phyloP scores from a whole-genome alignment of 2,113 vertebrate species.

The Dipodomys merriami region DNA sequence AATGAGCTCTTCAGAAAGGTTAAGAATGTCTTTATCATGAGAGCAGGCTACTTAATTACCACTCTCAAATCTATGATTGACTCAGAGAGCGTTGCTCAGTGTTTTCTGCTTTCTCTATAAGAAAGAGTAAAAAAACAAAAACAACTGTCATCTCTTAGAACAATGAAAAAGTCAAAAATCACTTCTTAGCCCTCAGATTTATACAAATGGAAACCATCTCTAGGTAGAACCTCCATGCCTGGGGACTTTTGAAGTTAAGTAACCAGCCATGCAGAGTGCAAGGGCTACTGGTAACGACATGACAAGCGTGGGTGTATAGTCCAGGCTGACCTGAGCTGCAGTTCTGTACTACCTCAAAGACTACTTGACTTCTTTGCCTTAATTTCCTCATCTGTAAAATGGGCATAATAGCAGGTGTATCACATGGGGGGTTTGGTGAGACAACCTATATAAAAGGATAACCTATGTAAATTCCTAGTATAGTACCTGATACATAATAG shows the following conservation, averaged over 20 bases:
- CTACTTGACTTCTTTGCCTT: neutral
- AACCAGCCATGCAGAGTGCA: neutral
- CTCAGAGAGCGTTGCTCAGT: neutral
- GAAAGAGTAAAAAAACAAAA: constrained; percentile 15
- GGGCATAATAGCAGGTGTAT: neutral
- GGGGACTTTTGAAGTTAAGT: neutral
- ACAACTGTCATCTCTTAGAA: neutral
- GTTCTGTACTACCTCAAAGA: neutral
- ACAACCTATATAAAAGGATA: neutral
- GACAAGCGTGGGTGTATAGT: neutral
- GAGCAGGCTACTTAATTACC: constrained; percentile 18
- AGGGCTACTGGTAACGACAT: neutral
- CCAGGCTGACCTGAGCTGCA: neutral
- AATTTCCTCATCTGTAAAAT: neutral
- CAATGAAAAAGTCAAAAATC: constrained; percentile 39
- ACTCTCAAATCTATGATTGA: neutral
- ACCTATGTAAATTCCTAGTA: neutral
- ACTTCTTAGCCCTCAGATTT: neutral
- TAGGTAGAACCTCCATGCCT: neutral
- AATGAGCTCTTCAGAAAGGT: constrained; percentile 25
- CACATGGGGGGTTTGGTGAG: constrained; percentile 1
- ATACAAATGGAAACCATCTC: neutral
- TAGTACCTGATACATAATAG: neutral
- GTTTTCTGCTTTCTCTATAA: constrained; percentile 5
- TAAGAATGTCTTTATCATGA: neutral